Evolutionary conservation across 2,797 vertebrate genomes (phyloP).

Genomic region (Cossypha dichroa): DNA sequence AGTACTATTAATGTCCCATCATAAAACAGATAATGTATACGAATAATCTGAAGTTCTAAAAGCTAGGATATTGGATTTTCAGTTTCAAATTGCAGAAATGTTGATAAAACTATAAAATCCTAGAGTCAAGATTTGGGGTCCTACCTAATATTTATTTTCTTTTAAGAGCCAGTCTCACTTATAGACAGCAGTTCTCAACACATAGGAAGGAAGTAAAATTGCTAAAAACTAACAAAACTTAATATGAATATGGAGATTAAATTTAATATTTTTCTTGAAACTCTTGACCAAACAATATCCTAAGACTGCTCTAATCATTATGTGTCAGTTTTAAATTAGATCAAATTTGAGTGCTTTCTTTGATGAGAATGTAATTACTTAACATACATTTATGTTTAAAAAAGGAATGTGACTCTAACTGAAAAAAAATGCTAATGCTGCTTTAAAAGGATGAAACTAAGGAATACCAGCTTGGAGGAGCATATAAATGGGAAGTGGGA

Average conservation of each 20-base stretch:
- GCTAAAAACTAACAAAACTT: background rate
- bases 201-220: background rate
- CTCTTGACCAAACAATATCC: background rate
- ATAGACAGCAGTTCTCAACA: background rate
- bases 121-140: background rate
- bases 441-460: conserved; percentile 3
- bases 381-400: background rate
- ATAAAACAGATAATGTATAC: background rate
- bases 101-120: background rate
- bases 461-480: background rate
- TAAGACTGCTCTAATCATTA: background rate
- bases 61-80: background rate
- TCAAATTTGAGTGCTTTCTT: background rate
- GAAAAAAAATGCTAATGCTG: background rate
- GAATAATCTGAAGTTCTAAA: background rate
- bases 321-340: background rate
- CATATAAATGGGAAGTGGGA: background rate
- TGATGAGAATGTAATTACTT: background rate
- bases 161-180: background rate
- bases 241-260: background rate
- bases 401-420: background rate
- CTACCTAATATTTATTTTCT: background rate
- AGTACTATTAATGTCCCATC: background rate
- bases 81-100: background rate
- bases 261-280: background rate